Evolutionary conservation across 1,140 invertebrate genomes (phyloP).

Genomic region (Palaemon carinicauda): DNA sequence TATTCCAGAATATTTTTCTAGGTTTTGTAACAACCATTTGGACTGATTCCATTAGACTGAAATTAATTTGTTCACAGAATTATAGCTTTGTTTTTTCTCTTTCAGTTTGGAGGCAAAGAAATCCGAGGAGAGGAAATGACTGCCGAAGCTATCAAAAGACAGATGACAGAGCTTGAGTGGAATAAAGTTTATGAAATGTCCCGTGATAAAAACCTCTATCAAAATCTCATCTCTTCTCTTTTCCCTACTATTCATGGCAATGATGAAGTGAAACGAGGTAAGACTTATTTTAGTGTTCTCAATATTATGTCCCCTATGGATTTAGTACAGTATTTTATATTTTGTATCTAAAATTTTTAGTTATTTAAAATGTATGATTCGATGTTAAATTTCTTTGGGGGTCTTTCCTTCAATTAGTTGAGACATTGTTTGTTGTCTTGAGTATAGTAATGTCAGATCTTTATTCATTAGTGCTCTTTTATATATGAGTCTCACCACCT

Average conservation of each 20-base stretch:
- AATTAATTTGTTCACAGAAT: neutral
- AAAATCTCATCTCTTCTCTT: conserved; percentile 90
- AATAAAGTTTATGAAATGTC: conserved; percentile 97
- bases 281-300: neutral
- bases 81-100: neutral
- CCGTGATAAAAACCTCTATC: conserved; percentile 89
- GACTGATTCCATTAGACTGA: neutral
- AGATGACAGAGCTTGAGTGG: conserved; percentile 96
- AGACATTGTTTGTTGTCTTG: too few species aligned
- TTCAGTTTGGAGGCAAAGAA: conserved; percentile 68
- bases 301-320: neutral
- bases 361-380: neutral
- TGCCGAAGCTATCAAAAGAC: conserved; percentile 89
- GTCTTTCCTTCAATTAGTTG: neutral
- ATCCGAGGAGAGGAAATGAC: conserved; percentile 77
- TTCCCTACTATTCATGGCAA: conserved; percentile 98
- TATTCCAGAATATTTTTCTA: too few species aligned
- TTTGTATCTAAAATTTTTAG: too few species aligned
- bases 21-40: too few species aligned
- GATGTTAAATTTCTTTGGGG: too few species aligned
- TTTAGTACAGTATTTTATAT: too few species aligned
- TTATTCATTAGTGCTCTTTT: too few species aligned
- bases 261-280: conserved; percentile 94
- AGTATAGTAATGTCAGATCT: too few species aligned
- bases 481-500: too few species aligned